phyloP scores from a whole-genome alignment of 2,113 vertebrate species.

The Oenanthe melanoleuca region DNA sequence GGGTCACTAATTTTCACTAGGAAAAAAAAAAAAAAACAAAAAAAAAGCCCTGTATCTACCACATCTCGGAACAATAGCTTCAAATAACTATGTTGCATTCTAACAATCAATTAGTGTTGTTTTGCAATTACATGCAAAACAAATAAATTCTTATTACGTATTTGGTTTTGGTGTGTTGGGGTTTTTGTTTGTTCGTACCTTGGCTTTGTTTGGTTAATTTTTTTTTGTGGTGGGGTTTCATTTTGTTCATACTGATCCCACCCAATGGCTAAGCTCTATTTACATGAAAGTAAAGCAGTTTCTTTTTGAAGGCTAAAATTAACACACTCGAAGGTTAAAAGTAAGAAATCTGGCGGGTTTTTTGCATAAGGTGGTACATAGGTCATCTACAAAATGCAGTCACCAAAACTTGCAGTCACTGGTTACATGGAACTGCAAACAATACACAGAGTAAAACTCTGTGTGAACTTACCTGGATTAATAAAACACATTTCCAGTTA shows the following conservation, averaged over 20 bases:
- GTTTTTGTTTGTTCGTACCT: not conserved
- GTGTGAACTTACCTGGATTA: not conserved
- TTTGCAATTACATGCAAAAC: not conserved
- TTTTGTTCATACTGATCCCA: not conserved
- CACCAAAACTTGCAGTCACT: not conserved
- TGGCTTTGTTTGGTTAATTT: not conserved
- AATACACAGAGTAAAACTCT: not conserved
- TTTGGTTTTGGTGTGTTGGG: not conserved
- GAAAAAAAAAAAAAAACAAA: too few relatives aligned
- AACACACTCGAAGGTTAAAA: not conserved
- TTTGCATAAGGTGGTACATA: not conserved
- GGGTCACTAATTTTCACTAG: not conserved
- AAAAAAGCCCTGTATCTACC: not conserved
- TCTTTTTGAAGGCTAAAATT: not conserved
- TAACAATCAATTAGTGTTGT: not conserved
- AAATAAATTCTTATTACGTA: not conserved
- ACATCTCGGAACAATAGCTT: not conserved
- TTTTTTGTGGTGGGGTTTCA: not conserved
- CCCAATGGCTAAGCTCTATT: not conserved
- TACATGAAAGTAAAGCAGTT: not conserved
- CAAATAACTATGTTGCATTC: not conserved
- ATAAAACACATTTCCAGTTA: not conserved
- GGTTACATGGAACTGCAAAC: not conserved
- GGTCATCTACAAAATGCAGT: not conserved
- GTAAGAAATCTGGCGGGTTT: not conserved